These are phyloP conservation scores for Meloe dianella DNA, from an alignment of 2,888 invertebrate species.

Conservation along the genomic window DNA sequence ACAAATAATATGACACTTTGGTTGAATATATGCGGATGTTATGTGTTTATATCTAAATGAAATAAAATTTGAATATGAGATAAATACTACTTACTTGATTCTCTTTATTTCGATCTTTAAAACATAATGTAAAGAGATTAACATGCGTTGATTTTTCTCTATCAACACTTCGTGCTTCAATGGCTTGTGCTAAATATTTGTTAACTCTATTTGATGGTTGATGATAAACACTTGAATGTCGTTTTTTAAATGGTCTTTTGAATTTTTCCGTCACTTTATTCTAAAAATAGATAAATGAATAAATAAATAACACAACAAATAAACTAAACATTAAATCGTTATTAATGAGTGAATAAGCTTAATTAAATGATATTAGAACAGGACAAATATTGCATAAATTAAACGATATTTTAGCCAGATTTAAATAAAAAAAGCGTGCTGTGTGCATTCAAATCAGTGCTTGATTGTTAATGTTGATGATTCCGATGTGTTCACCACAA, in stretches of 20 bases:
- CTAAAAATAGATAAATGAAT: slow-evolving; percentile 60
- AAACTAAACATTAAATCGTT: background rate
- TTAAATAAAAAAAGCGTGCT: background rate
- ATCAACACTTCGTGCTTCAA: slow-evolving; percentile 88
- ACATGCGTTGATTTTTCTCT: slow-evolving; percentile 89
- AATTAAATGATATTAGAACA: background rate
- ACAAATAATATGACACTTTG: background rate
- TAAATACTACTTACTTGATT: slow-evolving; percentile 66
- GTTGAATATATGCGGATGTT: background rate
- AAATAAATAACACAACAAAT: slow-evolving; percentile 22
- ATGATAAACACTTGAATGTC: slow-evolving; percentile 85
- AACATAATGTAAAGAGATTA: slow-evolving; percentile 82
- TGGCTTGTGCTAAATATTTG: slow-evolving; percentile 89
- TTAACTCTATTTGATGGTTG: slow-evolving; percentile 91
- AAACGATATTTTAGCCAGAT: background rate
- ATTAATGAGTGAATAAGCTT: background rate
- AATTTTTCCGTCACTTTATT: slow-evolving; percentile 87
- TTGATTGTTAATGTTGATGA: background rate
- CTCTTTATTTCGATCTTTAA: slow-evolving; percentile 85
- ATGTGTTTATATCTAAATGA: background rate
- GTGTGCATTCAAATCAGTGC: background rate
- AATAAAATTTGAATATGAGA: slow-evolving; percentile 3
- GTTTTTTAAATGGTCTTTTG: slow-evolving; percentile 86
- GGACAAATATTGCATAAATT: background rate
- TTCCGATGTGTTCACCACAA: background rate